These are phyloP conservation scores for Mormoops blainvillei DNA, from an alignment of 2,113 vertebrate species.

Conservation along the genomic window DNA sequence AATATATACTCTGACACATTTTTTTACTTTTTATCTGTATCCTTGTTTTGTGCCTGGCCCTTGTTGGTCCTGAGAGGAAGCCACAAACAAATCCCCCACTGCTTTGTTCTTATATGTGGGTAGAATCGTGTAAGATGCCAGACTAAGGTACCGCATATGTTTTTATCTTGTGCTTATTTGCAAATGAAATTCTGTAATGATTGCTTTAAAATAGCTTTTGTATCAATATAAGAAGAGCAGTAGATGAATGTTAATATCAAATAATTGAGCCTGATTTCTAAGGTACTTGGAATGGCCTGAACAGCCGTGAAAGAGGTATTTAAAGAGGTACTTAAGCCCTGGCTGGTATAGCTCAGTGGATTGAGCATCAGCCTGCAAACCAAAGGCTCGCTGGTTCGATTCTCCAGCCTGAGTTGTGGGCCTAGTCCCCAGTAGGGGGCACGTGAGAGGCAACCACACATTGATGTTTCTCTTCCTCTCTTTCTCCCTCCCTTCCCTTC, in stretches of 20 bases:
- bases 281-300: neutral
- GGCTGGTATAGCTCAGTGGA: no score
- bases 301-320: neutral
- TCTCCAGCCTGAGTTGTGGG: no score
- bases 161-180: constrained; percentile 4
- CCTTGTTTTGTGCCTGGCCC: neutral
- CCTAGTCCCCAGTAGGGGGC: no score
- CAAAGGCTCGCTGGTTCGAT: no score
- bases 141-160: neutral
- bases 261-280: neutral
- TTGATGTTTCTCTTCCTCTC: no score
- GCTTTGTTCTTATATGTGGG: neutral
- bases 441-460: no score
- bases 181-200: neutral
- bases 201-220: neutral
- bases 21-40: neutral
- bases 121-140: neutral
- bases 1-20: neutral
- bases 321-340: no score
- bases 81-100: neutral
- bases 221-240: neutral
- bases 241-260: neutral
- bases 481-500: no score
- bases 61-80: neutral
- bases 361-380: no score